Percentiles rank a stretch among this genome's conserved stretches.
Conservation (phyloP, 2,888 invertebrate genomes). For the Eupithecia dodoneata region DNA sequence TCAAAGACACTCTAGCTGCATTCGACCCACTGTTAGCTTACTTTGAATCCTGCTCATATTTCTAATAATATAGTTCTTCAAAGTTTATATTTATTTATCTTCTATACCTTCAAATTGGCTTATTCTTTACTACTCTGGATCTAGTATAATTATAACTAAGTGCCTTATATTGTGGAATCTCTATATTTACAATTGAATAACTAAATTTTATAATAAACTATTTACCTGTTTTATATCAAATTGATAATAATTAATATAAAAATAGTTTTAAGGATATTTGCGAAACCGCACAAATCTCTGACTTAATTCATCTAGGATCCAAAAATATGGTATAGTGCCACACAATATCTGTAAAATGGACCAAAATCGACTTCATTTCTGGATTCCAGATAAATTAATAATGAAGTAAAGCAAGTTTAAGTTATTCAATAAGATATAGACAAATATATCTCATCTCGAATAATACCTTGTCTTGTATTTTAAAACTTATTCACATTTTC, state of each 20-base stretch:
- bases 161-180: conserved; percentile 51
- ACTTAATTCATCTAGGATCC: background rate
- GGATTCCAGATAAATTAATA: background rate
- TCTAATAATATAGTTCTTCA: background rate
- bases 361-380: background rate
- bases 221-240: conserved; percentile 25
- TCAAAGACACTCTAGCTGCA: background rate
- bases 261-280: conserved; percentile 18
- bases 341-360: background rate
- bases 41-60: background rate
- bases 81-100: background rate
- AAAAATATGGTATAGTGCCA: background rate
- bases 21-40: background rate
- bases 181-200: conserved; percentile 33
- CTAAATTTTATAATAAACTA: conserved; percentile 21
- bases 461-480: conserved; percentile 28
- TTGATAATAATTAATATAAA: conserved; percentile 24
- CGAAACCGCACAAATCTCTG: conserved; percentile 29
- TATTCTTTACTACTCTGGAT: conserved; percentile 17
- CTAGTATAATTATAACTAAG: conserved; percentile 28
- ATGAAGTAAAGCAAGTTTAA: conserved; percentile 18
- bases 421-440: conserved; percentile 46
- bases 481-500: conserved; percentile 7
- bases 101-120: conserved; percentile 2
- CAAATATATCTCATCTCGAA: conserved; percentile 43